These are phyloP conservation scores for Schizotus pectinicornis DNA, from an alignment of 2,888 invertebrate species.

Conservation along the genomic window DNA sequence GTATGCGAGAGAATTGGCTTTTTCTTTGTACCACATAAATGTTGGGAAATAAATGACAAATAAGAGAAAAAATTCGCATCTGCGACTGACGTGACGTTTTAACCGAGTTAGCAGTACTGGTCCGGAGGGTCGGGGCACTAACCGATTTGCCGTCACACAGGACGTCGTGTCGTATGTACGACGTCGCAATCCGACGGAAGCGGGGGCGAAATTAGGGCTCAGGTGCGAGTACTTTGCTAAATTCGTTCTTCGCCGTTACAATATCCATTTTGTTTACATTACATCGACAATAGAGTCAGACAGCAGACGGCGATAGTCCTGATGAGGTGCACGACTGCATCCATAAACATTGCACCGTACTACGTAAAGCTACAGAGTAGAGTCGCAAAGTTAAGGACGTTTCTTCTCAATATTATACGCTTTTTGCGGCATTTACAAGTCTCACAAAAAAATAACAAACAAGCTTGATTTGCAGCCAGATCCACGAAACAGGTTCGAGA, in stretches of 20 bases:
- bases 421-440: no score
- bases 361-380: no score
- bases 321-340: no score
- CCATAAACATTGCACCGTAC: no score
- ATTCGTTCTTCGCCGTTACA: slow-evolving; percentile 49
- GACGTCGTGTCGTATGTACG: not conserved
- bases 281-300: slow-evolving; percentile 43
- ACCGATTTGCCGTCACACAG: not conserved
- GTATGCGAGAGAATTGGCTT: slow-evolving; percentile 17
- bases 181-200: no score
- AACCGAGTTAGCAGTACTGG: slow-evolving; percentile 15
- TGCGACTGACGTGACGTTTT: slow-evolving; percentile 24
- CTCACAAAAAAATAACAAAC: no score
- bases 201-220: slow-evolving; percentile 35
- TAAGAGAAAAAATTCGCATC: slow-evolving; percentile 22
- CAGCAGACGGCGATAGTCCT: slow-evolving; percentile 17
- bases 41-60: slow-evolving; percentile 27
- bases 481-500: no score
- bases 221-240: slow-evolving; percentile 48
- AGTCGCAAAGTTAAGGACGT: no score
- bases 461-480: no score
- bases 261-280: slow-evolving; percentile 48
- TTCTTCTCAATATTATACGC: no score
- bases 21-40: slow-evolving; percentile 15
- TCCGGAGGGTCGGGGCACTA: not conserved